Percentiles rank a stretch among this genome's conserved stretches.
Conservation (phyloP, 2,888 invertebrate species). For the Peribatodes rhomboidaria region DNA sequence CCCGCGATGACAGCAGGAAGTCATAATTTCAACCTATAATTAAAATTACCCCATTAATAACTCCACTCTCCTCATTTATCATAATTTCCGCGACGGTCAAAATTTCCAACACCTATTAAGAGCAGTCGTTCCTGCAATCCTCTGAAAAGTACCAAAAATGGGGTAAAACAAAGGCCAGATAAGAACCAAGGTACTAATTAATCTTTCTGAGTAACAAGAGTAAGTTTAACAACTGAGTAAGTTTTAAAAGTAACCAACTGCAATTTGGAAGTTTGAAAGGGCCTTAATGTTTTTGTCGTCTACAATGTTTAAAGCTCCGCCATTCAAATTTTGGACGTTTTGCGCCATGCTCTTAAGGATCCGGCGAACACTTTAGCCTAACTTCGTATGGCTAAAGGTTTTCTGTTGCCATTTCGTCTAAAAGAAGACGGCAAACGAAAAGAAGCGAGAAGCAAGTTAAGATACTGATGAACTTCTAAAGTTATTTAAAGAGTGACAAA, state of each 20-base stretch:
- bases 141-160: constrained; percentile 19
- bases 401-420: too few relatives aligned
- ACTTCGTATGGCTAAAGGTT: too few relatives aligned
- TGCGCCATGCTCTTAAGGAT: too few relatives aligned
- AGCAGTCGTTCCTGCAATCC: constrained; percentile 21
- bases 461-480: too few relatives aligned
- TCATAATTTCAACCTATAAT: constrained; percentile 14
- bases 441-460: too few relatives aligned
- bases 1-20: background rate
- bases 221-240: too few relatives aligned
- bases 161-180: constrained; percentile 28
- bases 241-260: constrained; percentile 31
- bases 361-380: too few relatives aligned
- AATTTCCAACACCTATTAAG: constrained; percentile 21
- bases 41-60: constrained; percentile 11
- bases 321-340: too few relatives aligned
- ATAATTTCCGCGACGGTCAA: constrained; percentile 21
- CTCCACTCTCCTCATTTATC: background rate
- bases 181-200: constrained; percentile 38
- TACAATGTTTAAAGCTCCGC: background rate
- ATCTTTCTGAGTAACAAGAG: too few relatives aligned
- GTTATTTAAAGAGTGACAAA: too few relatives aligned
- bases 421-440: too few relatives aligned
- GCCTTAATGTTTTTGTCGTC: constrained; percentile 32
- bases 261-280: constrained; percentile 35